Base-by-base conservation (phyloP, 2,113 vertebrate species). In the Percina caprodes region DNA sequence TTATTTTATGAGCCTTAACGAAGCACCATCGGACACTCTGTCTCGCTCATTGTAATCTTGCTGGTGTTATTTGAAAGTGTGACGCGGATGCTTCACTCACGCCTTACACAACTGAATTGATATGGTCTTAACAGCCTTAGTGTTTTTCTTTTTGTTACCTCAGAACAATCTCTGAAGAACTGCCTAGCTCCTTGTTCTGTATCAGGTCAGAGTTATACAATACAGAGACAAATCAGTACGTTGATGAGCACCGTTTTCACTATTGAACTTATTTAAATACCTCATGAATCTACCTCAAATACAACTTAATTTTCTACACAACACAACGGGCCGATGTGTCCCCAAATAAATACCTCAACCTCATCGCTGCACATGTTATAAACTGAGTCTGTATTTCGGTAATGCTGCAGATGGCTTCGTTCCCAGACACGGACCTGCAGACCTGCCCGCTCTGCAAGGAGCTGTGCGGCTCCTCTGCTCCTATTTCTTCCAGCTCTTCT, bases 401-500 rank as follows among this genome's bases (percentile, higher is more conserved):
- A 39, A 68, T 30, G 45, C 87, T 82, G 77, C 91, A 95, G 96
- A 98, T 98, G 97, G 97, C 97, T 96, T 97, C 97, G 55, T 97
- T 97, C 89, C 94, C 96, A 45, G 96, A 98, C 86, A 94, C 96
- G n/a, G 97, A 97, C 93, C 96, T 97, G 92, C 97, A 98, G 94
- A 95, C 97, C 78, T 97, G 97, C 86, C 96, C 96, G 55, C 94
- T 97, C 89, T 97, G 97, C 91, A 97, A 98, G 93, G 96, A 97
- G 95, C 94, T 96, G 93, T 98, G 97, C 82, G 96, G 97, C 86
- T 97, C 96, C 80, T 97, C 97, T 1, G 96, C 96, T 70, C 95
- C 96, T 6, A 95, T 97, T 88, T 97, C 97, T 80, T 97, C 96
- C 91, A 95, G 92, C 92, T 97, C 96, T 5, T 97, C 97, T 71